These are phyloP conservation scores for Gari tellinella DNA, from an alignment of 2,888 invertebrate species.

Conservation along the genomic window DNA sequence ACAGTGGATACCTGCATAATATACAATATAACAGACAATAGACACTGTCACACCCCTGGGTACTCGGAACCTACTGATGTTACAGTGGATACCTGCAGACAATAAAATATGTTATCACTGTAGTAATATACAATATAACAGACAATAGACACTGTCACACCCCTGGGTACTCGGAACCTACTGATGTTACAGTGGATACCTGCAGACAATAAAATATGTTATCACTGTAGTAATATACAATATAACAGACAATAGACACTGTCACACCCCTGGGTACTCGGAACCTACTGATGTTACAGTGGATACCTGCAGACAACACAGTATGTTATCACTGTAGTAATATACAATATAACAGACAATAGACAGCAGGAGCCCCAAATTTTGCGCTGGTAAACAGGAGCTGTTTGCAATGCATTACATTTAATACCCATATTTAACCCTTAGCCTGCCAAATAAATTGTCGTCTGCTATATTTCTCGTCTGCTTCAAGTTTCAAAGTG, in stretches of 20 bases:
- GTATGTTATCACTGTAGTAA: too few species aligned
- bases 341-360: conserved; percentile 29
- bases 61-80: conserved; percentile 66
- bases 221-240: too few species aligned
- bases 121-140: conserved; percentile 57
- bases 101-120: too few species aligned
- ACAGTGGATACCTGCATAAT: conserved; percentile 68
- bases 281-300: conserved; percentile 72
- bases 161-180: conserved; percentile 60
- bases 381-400: too few species aligned
- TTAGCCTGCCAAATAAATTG: too few species aligned
- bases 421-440: too few species aligned
- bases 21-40: conserved; percentile 52
- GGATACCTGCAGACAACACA: conserved; percentile 70
- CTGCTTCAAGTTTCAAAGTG: too few species aligned
- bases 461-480: too few species aligned
- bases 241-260: conserved; percentile 57
- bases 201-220: too few species aligned
- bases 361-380: too few species aligned
- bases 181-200: conserved; percentile 74
- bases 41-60: conserved; percentile 59
- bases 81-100: conserved; percentile 73
- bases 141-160: conserved; percentile 52
- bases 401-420: too few species aligned
- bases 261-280: conserved; percentile 59